phyloP scores from a whole-genome alignment of 2,113 vertebrate genomes.

The Accipiter virgatus region DNA sequence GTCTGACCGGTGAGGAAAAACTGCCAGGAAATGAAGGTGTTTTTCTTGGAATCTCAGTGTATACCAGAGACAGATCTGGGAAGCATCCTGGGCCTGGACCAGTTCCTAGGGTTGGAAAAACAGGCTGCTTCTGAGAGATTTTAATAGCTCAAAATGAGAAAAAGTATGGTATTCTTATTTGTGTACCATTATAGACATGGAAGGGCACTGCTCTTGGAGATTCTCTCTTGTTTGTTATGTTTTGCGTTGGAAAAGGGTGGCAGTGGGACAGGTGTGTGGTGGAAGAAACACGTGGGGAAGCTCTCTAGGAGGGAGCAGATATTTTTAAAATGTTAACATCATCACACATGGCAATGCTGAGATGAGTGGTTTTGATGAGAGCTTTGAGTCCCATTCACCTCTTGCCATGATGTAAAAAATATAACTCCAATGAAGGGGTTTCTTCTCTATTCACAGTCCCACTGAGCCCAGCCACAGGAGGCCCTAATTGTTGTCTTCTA shows the following conservation, averaged over 20 bases:
- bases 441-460: background rate
- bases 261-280: background rate
- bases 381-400: background rate
- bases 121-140: background rate
- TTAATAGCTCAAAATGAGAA: background rate
- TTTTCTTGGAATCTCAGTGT: background rate
- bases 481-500: background rate
- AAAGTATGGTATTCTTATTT: background rate
- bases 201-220: rapidly evolving
- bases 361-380: background rate
- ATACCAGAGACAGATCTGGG: background rate
- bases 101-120: background rate
- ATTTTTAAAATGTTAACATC: background rate
- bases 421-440: rapidly evolving
- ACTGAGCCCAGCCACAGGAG: background rate
- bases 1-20: background rate
- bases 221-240: background rate
- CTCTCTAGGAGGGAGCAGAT: background rate
- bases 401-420: background rate
- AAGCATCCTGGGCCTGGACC: background rate
- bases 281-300: background rate
- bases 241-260: background rate
- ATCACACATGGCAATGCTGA: background rate
- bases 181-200: background rate
- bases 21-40: background rate